A percentile compares a stretch with the other conserved stretches of the same genome.
Evolutionary conservation across 1,140 invertebrate genomes (phyloP).

Genomic region (Wiebesia pumilae): DNA sequence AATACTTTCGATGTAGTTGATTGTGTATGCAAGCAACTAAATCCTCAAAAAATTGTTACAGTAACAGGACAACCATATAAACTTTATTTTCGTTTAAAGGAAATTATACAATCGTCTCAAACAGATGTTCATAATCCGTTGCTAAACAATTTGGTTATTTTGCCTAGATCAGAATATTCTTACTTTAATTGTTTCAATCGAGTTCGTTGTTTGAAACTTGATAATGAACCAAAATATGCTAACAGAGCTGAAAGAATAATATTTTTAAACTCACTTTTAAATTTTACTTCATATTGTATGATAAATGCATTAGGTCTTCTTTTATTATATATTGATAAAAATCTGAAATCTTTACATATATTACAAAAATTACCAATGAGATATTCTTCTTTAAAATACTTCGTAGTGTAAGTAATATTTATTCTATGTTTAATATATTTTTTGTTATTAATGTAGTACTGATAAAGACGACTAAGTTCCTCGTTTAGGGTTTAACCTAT

Average conservation of each 20-base stretch:
- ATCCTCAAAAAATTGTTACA: slow-evolving; percentile 13
- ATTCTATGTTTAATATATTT: not conserved
- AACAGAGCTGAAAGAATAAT: slow-evolving; percentile 78
- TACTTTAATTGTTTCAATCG: slow-evolving; percentile 10
- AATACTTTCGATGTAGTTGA: not conserved
- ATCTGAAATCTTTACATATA: slow-evolving; percentile 76
- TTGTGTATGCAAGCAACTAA: slow-evolving; percentile 22
- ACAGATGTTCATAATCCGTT: not conserved
- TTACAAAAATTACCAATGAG: slow-evolving; percentile 71
- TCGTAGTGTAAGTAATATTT: slow-evolving; percentile 32
- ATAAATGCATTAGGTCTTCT: slow-evolving; percentile 84
- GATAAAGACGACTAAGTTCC: no score
- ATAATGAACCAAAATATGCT: slow-evolving; percentile 71
- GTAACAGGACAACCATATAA: slow-evolving; percentile 2
- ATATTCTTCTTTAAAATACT: slow-evolving; percentile 26
- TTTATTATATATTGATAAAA: slow-evolving; percentile 83
- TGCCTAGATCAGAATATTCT: slow-evolving; percentile 23
- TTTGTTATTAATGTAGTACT: no score
- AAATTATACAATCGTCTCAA: not conserved
- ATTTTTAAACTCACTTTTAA: slow-evolving; percentile 81
- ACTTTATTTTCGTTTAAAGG: not conserved
- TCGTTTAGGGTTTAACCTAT: no score
- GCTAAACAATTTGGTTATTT: not conserved
- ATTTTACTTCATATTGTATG: slow-evolving; percentile 80
- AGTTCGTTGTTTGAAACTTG: slow-evolving; percentile 24